Evolutionary conservation across 2,797 vertebrate genomes (phyloP).

Genomic region (Geotrypetes seraphini): DNA sequence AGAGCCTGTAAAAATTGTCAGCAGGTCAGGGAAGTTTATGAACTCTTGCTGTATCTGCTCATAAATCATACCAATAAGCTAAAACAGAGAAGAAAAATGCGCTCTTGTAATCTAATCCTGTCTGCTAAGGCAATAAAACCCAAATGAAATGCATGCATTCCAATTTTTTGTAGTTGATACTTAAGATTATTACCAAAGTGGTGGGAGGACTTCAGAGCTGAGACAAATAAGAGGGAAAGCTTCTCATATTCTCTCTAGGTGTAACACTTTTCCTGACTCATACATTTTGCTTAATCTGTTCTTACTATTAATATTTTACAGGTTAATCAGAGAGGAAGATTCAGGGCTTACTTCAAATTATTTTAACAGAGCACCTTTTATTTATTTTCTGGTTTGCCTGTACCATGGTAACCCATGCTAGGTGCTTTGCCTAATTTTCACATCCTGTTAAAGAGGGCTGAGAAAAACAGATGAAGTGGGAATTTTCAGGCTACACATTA

Average conservation of each 20-base stretch:
- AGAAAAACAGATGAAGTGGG: too few species aligned
- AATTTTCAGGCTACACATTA: too few species aligned
- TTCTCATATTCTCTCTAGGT: slow-evolving; percentile 3
- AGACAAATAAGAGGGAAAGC: slow-evolving; percentile 49
- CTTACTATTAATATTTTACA: slow-evolving; percentile 12
- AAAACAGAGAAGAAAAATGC: slow-evolving; percentile 67
- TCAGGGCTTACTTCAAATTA: too few species aligned
- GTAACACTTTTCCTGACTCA: too few species aligned
- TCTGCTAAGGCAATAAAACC: slow-evolving; percentile 72
- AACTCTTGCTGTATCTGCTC: slow-evolving; percentile 70
- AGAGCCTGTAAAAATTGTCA: slow-evolving; percentile 73
- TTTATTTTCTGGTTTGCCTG: too few species aligned
- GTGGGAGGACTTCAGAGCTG: slow-evolving; percentile 55
- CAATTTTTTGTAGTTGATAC: slow-evolving; percentile 62
- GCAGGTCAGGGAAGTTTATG: slow-evolving; percentile 76
- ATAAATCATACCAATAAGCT: slow-evolving; percentile 78
- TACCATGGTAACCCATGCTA: too few species aligned
- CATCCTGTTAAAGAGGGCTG: too few species aligned
- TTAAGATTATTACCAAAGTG: slow-evolving; percentile 68
- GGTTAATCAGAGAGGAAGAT: slow-evolving; percentile 6
- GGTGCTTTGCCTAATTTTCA: too few species aligned
- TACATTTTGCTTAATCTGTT: too few species aligned
- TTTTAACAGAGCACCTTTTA: too few species aligned
- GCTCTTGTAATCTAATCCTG: slow-evolving; percentile 72
- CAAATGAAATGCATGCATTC: slow-evolving; percentile 69